phyloP scores from a whole-genome alignment of 2,113 vertebrate genomes.

The Tragelaphus scriptus region DNA sequence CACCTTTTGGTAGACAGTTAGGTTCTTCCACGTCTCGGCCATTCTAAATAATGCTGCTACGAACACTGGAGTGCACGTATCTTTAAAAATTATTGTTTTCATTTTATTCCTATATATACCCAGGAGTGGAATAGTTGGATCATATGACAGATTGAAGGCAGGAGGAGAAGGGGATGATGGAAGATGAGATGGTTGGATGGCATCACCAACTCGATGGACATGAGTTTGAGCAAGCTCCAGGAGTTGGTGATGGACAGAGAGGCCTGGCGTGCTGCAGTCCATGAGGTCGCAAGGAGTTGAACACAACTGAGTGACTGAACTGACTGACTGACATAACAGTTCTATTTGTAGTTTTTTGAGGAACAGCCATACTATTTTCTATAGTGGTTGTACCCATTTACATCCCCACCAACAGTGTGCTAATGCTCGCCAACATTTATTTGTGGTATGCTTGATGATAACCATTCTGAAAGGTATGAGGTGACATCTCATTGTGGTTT shows the following conservation, averaged over 20 bases:
- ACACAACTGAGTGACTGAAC: neutral
- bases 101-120: neutral
- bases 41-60: neutral
- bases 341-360: neutral
- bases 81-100: neutral
- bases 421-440: neutral
- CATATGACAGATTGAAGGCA: neutral
- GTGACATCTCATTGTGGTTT: neutral
- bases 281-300: neutral
- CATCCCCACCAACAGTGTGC: neutral
- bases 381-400: neutral
- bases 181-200: neutral
- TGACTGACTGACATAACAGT: neutral
- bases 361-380: neutral
- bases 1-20: neutral
- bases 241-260: neutral
- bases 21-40: neutral
- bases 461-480: neutral
- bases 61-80: neutral
- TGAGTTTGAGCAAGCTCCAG: neutral
- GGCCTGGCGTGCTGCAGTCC: neutral
- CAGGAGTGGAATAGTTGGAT: neutral
- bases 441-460: neutral
- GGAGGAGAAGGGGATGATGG: neutral
- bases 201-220: neutral